These are phyloP conservation scores for Falco novaeseelandiae DNA, from an alignment of 2,797 vertebrate genomes.

Conservation along the genomic window DNA sequence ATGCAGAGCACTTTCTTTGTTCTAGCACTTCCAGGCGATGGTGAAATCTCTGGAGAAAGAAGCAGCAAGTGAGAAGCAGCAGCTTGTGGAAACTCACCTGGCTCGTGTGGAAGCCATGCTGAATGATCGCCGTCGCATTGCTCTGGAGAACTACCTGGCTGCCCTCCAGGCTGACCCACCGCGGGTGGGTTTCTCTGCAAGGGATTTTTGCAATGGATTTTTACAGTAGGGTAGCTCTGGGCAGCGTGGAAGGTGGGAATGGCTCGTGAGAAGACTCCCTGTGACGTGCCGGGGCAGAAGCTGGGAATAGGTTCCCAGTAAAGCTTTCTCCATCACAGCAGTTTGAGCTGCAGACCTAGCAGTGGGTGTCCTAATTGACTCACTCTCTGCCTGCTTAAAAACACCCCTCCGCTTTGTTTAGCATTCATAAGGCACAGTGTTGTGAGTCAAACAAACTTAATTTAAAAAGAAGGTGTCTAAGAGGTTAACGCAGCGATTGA, in stretches of 20 bases:
- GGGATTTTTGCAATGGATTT: rapidly evolving
- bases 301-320: not conserved
- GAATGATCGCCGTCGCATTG: constrained; percentile 93
- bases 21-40: constrained; percentile 95
- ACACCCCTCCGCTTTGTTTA: not conserved
- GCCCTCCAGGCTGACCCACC: constrained; percentile 94
- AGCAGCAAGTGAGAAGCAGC: constrained; percentile 96
- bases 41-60: constrained; percentile 97
- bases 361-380: not conserved
- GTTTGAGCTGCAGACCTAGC: not conserved
- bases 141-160: constrained; percentile 95
- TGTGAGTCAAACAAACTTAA: not conserved
- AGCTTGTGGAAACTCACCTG: constrained; percentile 95
- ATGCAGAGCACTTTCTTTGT: not conserved
- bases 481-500: not conserved
- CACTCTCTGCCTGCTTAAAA: not conserved
- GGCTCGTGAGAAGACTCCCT: not conserved
- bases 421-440: not conserved
- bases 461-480: not conserved
- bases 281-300: not conserved
- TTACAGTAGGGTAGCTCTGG: rapidly evolving
- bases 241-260: not conserved
- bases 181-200: constrained; percentile 73
- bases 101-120: constrained; percentile 96
- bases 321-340: not conserved